phyloP scores from a whole-genome alignment of 2,113 vertebrate genomes.

The Neogobius melanostomus region DNA sequence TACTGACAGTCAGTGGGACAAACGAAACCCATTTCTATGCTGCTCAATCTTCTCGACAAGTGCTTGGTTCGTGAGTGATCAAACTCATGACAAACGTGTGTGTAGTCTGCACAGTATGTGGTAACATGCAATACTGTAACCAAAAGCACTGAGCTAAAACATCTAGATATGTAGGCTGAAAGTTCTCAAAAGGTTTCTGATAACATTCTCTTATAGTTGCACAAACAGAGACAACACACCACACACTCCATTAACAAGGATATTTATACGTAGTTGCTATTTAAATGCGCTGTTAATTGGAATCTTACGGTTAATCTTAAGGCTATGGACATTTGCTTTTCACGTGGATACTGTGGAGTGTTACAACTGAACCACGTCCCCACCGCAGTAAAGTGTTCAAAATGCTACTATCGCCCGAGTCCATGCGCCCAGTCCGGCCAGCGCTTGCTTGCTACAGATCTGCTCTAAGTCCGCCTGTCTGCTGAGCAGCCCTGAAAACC shows the following conservation, averaged over 20 bases:
- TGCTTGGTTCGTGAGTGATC: conserved; percentile 6
- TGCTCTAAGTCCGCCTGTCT: conserved; percentile 90
- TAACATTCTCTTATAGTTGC: background rate
- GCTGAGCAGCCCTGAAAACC: conserved; percentile 91
- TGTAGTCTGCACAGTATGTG: background rate
- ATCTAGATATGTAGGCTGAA: background rate
- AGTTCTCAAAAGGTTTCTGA: conserved; percentile 1
- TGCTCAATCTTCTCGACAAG: background rate
- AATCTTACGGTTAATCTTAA: background rate
- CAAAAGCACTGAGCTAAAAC: background rate
- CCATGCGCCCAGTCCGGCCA: conserved; percentile 93
- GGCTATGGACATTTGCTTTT: background rate
- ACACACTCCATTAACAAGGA: background rate
- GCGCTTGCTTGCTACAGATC: conserved; percentile 92
- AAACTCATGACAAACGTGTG: background rate
- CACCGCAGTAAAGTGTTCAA: conserved; percentile 68
- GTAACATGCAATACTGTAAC: background rate
- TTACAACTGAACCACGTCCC: conserved; percentile 31
- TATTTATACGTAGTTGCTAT: background rate
- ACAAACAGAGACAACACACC: background rate
- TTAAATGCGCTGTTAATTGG: no score
- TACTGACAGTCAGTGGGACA: background rate
- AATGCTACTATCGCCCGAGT: conserved; percentile 94
- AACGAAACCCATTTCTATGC: background rate
- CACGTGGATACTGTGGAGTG: background rate